Evolutionary conservation across 92 coral and sea anemone genomes (phyloP).

Genomic region (Metridium senile): DNA sequence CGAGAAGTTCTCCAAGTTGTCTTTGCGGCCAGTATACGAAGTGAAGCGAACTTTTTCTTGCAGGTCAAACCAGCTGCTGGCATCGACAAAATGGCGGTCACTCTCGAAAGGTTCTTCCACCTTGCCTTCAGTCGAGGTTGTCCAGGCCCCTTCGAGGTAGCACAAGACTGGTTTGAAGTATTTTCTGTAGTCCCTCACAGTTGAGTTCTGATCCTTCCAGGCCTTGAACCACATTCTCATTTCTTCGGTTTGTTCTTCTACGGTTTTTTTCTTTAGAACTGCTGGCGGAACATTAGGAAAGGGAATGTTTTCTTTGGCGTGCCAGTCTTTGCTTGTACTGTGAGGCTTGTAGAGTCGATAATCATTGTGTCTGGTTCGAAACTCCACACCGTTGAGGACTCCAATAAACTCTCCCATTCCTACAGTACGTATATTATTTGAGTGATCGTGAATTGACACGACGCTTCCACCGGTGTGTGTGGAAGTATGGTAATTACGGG

Average conservation of each 20-base stretch:
- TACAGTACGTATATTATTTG: constrained; percentile 79
- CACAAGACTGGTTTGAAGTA: constrained; percentile 86
- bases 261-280: constrained; percentile 45
- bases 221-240: constrained; percentile 92
- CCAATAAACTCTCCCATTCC: constrained; percentile 83
- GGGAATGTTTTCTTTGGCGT: constrained; percentile 58
- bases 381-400: constrained; percentile 83
- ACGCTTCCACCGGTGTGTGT: constrained; percentile 33
- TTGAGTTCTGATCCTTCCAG: constrained; percentile 66
- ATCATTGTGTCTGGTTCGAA: constrained; percentile 89
- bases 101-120: constrained; percentile 72
- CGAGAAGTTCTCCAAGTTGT: constrained; percentile 66
- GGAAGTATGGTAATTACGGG: constrained; percentile 59
- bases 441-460: constrained; percentile 74
- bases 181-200: constrained; percentile 69
- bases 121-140: constrained; percentile 46
- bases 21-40: constrained; percentile 73
- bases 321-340: constrained; percentile 47
- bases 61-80: constrained; percentile 66
- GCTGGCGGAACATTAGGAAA: constrained; percentile 86
- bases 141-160: constrained; percentile 80
- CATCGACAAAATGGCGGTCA: constrained; percentile 76
- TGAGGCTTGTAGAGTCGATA: constrained; percentile 81
- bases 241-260: constrained; percentile 56
- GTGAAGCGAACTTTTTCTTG: constrained; percentile 74